These are phyloP conservation scores for Pogonomyrmex californicus DNA, from an alignment of 1,140 invertebrate species.

Conservation along the genomic window DNA sequence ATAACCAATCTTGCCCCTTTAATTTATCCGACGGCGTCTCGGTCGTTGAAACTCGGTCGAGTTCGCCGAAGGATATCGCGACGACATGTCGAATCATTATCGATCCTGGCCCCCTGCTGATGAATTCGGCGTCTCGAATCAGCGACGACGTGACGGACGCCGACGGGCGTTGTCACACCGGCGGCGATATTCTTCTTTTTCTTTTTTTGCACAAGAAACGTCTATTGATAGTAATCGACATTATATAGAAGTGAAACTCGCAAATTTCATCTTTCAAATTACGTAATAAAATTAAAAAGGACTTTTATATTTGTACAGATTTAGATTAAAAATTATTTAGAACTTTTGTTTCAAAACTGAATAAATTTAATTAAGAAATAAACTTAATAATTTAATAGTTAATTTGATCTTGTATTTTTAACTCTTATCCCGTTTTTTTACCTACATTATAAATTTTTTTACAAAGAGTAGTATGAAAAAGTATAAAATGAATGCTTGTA, in stretches of 20 bases:
- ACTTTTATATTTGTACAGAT: neutral
- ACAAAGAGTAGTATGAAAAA: neutral
- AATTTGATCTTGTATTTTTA: neutral
- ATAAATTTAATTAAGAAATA: neutral
- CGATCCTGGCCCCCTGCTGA: neutral
- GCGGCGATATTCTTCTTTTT: neutral
- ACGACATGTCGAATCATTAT: constrained; percentile 19
- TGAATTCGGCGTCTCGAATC: constrained; percentile 1
- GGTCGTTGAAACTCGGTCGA: neutral
- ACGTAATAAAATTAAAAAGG: neutral
- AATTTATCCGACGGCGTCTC: constrained; percentile 10
- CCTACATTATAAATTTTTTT: neutral
- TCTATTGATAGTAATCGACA: neutral
- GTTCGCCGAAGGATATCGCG: neutral
- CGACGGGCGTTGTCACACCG: neutral
- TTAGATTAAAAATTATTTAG: neutral
- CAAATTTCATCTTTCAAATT: neutral
- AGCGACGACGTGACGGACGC: neutral
- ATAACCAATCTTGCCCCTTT: neutral
- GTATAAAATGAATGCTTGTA: neutral
- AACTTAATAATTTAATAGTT: neutral
- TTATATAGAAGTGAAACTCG: neutral
- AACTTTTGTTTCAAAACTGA: neutral
- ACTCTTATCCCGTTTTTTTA: constrained; percentile 1
- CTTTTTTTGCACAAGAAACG: neutral